Evolutionary conservation across 1,140 invertebrate genomes (phyloP), one percentile per base, ranked within the genome.

Genomic region (Condylostylus longicornis): DNA sequence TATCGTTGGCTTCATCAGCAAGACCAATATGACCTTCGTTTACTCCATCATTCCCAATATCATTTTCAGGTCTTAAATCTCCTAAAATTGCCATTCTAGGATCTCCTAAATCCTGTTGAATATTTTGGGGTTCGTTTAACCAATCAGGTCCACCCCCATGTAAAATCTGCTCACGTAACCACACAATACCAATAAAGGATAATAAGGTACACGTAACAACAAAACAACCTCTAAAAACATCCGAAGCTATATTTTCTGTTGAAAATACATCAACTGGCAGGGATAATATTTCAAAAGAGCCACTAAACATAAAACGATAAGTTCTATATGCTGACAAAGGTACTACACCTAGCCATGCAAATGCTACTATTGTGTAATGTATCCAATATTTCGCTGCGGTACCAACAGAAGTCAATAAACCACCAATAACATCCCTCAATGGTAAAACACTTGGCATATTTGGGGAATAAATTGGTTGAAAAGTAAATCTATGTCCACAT

Each of bases 381-480:
- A 96, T 65, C 90, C 93, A 96, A 63, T 91, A 93, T 54, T 88
- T 79, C 0, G 96, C 77, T 8, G 89, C 93, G 28, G 86, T 86
- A 3, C 80, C 76, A 7, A 97, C 74, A 42, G 89, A 96, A 4
- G 78, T 75, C 31, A 95, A 69, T 14, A 98, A 64, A 2, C 94
- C 93, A 38, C 78, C 79, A 1, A 90, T 69, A 1, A 95, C 85
- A 59, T 94, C 90, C 44, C 75, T 73, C 17, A 98, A 67, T 1
- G 95, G 95, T 43, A 99, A 64, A 40, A 94, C 70, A 32, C 94
- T 79, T 8, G 95, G 95, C 95, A 98, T 99, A 57, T 98, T 93
- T 17, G 93, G 88, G 8, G 91, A 91, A 67, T 98, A 99, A 46
- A 99, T 98, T 39, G 95, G 94, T 53, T 88, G 93, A 58, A 99